Percentiles rank a stretch among this genome's conserved stretches.
Conservation (phyloP, 1,140 invertebrate species). For the Cydia strobilella region DNA sequence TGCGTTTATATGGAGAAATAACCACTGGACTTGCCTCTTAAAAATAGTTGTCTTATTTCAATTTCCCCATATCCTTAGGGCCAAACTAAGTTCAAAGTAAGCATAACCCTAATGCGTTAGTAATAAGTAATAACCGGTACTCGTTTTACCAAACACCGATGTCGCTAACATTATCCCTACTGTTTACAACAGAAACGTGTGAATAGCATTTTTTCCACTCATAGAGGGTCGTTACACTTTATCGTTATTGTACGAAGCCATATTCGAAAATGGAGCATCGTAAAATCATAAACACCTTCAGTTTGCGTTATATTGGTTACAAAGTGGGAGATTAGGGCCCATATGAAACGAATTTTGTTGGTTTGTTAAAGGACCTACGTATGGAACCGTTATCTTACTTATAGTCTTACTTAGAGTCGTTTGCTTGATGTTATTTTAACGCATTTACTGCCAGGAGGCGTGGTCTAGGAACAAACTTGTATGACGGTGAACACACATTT, state of each 20-base stretch:
- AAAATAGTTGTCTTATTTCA: too few species aligned
- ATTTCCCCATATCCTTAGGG: too few species aligned
- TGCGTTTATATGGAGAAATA: too few species aligned
- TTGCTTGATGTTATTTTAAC: too few species aligned
- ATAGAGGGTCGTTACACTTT: slow-evolving; percentile 58
- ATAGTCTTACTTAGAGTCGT: too few species aligned
- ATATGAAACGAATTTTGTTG: background rate
- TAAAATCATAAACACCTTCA: slow-evolving; percentile 71
- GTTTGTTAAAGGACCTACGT: background rate
- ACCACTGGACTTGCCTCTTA: too few species aligned
- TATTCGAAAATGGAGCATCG: slow-evolving; percentile 63
- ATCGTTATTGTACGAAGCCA: slow-evolving; percentile 61
- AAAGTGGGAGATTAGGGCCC: slow-evolving; percentile 44
- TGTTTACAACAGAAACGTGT: slow-evolving; percentile 49
- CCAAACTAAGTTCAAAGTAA: too few species aligned
- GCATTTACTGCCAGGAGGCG: too few species aligned
- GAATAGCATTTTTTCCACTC: slow-evolving; percentile 54
- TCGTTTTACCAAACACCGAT: background rate
- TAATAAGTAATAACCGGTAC: background rate
- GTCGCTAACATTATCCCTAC: slow-evolving; percentile 51
- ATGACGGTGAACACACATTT: too few species aligned
- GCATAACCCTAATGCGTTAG: too few species aligned
- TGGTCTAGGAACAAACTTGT: too few species aligned
- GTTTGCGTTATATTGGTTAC: slow-evolving; percentile 50
- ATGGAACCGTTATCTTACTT: too few species aligned